Conservation (phyloP, 2,797 vertebrate species). For the Rhinella marina region DNA sequence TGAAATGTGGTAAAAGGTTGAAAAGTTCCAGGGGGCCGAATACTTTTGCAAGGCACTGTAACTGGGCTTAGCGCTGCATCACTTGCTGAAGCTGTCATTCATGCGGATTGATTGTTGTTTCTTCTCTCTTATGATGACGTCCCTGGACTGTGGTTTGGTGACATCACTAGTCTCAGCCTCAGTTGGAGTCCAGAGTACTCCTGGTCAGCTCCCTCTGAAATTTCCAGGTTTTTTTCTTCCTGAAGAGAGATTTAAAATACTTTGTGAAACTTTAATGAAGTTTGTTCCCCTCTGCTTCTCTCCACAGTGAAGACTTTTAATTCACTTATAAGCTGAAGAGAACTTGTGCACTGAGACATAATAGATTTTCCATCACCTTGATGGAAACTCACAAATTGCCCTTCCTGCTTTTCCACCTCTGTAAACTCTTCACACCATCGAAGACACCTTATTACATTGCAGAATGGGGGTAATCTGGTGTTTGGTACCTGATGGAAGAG, state of each 20-base stretch:
- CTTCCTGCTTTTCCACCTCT: neutral
- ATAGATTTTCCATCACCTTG: conserved; percentile 12
- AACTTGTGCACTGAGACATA: neutral
- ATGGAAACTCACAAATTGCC: conserved; percentile 11
- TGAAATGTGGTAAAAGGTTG: too few relatives aligned
- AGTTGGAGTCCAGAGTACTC: too few relatives aligned
- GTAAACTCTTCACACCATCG: neutral
- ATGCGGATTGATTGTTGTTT: too few relatives aligned
- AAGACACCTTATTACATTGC: neutral
- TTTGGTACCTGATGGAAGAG: neutral
- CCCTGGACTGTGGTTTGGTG: neutral
- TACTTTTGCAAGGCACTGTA: too few relatives aligned
- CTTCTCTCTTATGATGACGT: too few relatives aligned
- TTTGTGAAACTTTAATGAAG: neutral
- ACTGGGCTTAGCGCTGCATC: neutral
- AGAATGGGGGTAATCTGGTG: neutral
- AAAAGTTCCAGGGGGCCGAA: too few relatives aligned
- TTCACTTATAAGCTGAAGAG: neutral
- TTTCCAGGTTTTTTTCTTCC: neutral
- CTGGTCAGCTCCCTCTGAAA: too few relatives aligned
- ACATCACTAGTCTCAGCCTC: too few relatives aligned
- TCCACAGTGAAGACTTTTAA: neutral
- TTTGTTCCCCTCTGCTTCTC: neutral
- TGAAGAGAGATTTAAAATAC: neutral
- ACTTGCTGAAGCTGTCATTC: neutral